A percentile compares a stretch with the other conserved stretches of the same genome.
Evolutionary conservation across 2,113 vertebrate genomes (phyloP).

Genomic region (Crotophaga sulcirostris): DNA sequence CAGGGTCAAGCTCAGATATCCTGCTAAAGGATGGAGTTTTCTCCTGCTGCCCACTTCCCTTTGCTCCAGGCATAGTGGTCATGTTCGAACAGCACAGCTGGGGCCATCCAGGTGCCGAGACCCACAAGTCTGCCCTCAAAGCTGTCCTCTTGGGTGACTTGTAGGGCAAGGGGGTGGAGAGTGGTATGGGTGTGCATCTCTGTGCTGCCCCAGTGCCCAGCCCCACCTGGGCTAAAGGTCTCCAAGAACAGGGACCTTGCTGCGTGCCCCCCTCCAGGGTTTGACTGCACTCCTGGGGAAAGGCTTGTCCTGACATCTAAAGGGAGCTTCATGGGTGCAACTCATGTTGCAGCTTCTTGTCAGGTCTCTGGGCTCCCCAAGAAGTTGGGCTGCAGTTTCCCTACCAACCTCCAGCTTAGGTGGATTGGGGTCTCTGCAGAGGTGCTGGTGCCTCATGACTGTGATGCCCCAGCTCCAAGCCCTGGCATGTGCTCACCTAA

Average conservation of each 20-base stretch:
- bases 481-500: accelerated
- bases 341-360: accelerated
- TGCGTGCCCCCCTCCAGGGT: not conserved
- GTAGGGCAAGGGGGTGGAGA: not conserved
- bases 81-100: accelerated
- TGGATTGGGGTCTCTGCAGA: not conserved
- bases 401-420: not conserved
- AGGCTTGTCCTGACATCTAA: not conserved
- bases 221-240: not conserved
- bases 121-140: not conserved
- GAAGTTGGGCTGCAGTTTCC: not conserved
- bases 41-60: not conserved
- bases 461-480: not conserved
- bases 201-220: not conserved
- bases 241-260: not conserved
- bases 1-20: not conserved
- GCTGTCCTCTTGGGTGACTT: not conserved
- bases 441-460: not conserved
- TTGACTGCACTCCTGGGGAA: not conserved
- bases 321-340: not conserved
- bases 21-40: not conserved
- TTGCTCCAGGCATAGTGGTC: accelerated
- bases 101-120: not conserved
- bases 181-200: not conserved
- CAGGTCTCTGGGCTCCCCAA: not conserved